Percentiles rank a stretch among this genome's conserved stretches.
phyloP scores from a whole-genome alignment of 2,113 vertebrate genomes.

The Harpagus bidentatus region DNA sequence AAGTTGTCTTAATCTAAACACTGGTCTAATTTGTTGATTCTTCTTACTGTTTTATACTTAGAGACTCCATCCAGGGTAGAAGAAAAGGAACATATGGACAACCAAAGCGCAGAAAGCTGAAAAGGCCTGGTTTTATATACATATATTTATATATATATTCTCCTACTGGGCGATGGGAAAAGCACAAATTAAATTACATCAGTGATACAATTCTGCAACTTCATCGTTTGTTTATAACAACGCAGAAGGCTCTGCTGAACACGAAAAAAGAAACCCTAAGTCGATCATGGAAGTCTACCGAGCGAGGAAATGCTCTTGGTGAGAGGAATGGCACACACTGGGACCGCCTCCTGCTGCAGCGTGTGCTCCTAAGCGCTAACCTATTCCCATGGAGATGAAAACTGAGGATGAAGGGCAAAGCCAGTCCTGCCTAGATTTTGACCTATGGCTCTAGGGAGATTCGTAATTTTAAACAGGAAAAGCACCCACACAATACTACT shows the following conservation, averaged over 20 bases:
- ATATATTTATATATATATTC: not conserved
- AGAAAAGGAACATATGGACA: not conserved
- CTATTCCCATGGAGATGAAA: conserved; percentile 2
- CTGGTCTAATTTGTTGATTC: not conserved
- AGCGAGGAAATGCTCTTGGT: not conserved
- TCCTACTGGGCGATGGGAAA: not conserved
- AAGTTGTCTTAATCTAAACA: conserved; percentile 4
- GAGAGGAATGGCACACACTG: not conserved
- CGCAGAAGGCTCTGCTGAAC: not conserved
- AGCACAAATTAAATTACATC: not conserved
- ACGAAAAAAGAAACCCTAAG: not conserved
- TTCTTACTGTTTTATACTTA: not conserved
- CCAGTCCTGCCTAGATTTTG: conserved; percentile 7
- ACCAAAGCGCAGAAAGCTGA: not conserved
- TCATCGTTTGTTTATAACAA: not conserved
- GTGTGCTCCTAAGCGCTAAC: not conserved
- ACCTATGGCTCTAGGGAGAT: not conserved
- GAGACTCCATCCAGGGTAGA: not conserved
- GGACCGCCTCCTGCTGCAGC: not conserved
- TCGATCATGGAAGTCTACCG: not conserved
- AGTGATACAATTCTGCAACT: not conserved
- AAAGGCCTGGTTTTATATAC: not conserved
- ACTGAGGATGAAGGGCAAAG: not conserved
- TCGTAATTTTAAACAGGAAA: not conserved
- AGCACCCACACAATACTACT: not conserved